Evolutionary conservation across 2,113 vertebrate species (phyloP).

Genomic region (Baryphthengus martii): DNA sequence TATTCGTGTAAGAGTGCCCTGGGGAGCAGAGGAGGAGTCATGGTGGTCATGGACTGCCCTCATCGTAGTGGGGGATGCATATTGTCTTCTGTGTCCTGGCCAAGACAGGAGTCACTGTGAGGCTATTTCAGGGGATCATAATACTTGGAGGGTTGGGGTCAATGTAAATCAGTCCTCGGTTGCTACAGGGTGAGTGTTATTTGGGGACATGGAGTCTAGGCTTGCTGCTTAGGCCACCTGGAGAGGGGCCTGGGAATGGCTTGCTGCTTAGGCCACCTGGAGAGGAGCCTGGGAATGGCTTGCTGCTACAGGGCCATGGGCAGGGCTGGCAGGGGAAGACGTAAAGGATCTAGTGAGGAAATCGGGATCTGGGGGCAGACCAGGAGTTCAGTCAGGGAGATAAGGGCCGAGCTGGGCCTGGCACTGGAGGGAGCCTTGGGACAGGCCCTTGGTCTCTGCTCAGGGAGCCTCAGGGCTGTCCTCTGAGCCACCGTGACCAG

Average conservation of each 20-base stretch:
- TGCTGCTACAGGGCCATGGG: fast-evolving
- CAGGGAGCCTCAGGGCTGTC: too few species aligned
- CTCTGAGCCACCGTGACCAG: fast-evolving
- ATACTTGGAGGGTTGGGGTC: neutral
- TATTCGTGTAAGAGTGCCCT: fast-evolving
- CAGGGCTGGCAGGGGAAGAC: neutral
- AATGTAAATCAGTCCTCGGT: fast-evolving
- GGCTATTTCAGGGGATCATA: neutral
- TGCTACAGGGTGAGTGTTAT: neutral
- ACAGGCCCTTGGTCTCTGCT: too few species aligned
- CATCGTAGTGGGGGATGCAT: fast-evolving
- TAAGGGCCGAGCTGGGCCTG: too few species aligned
- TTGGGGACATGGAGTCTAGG: neutral
- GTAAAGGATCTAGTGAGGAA: neutral
- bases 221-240: neutral
- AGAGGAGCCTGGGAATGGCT: neutral
- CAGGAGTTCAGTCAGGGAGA: fast-evolving
- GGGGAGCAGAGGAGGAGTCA: neutral
- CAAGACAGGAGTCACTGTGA: neutral
- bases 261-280: too few species aligned
- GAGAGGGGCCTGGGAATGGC: neutral
- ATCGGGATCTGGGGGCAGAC: fast-evolving
- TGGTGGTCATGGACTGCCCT: fast-evolving
- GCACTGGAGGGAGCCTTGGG: fast-evolving
- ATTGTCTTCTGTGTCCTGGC: neutral